Evolutionary conservation across 2,888 invertebrate species (phyloP).

Genomic region (Drosophila hamatofila): DNA sequence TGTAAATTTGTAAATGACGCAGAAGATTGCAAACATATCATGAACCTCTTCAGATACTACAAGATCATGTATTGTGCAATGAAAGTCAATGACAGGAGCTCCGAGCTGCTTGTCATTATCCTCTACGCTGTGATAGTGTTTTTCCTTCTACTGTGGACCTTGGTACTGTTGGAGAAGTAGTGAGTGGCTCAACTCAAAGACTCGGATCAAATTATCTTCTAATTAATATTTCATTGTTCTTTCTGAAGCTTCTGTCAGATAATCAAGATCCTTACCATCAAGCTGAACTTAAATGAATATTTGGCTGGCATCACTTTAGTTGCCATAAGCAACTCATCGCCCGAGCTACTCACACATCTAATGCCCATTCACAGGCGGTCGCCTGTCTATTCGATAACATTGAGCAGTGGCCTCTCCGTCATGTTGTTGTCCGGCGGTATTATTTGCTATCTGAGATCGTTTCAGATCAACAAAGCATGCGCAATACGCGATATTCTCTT

Average conservation of each 20-base stretch:
- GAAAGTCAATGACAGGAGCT: neutral
- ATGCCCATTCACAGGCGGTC: slow-evolving; percentile 55
- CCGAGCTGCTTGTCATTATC: neutral
- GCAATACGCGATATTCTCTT: slow-evolving; percentile 50
- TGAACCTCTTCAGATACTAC: slow-evolving; percentile 5
- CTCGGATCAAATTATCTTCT: no score
- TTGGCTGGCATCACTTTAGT: slow-evolving; percentile 52
- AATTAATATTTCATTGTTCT: no score
- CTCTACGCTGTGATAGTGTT: neutral
- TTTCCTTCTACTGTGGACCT: neutral
- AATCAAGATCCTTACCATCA: slow-evolving; percentile 20
- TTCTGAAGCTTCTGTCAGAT: slow-evolving; percentile 11
- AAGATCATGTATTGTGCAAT: neutral
- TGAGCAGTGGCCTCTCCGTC: slow-evolving; percentile 33
- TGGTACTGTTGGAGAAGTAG: neutral
- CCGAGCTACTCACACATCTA: slow-evolving; percentile 53
- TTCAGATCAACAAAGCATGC: slow-evolving; percentile 45
- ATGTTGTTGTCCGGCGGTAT: slow-evolving; percentile 45
- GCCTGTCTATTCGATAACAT: slow-evolving; percentile 46
- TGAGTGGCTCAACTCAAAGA: no score
- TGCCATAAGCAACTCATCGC: slow-evolving; percentile 39
- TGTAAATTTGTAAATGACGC: neutral
- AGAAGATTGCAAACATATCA: neutral
- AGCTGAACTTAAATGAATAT: slow-evolving; percentile 54
- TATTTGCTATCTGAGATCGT: slow-evolving; percentile 47